A percentile compares a stretch with the other conserved stretches of the same genome.
Evolutionary conservation across 2,888 invertebrate genomes (phyloP).

Genomic region (Notodonta ziczac): DNA sequence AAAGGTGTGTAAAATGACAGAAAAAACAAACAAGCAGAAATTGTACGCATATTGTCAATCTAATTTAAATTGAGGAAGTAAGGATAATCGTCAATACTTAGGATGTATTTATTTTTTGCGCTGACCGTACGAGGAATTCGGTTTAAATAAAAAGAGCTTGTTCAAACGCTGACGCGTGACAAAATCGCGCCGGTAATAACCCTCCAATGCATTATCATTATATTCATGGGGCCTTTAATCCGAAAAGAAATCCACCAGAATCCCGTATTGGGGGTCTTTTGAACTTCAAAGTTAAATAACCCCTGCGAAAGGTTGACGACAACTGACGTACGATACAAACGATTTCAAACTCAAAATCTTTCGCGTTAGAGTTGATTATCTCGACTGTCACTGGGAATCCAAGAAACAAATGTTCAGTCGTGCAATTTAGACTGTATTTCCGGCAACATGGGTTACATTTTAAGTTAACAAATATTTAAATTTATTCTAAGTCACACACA

Average conservation of each 20-base stretch:
- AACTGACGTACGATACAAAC: constrained; percentile 30
- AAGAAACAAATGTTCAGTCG: constrained; percentile 78
- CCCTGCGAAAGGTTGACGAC: constrained; percentile 55
- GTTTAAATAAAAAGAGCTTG: constrained; percentile 45
- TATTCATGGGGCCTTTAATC: constrained; percentile 83
- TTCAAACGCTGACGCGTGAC: constrained; percentile 63
- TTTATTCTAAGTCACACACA: constrained; percentile 65
- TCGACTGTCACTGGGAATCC: constrained; percentile 43
- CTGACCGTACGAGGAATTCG: constrained; percentile 19
- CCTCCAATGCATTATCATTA: constrained; percentile 79
- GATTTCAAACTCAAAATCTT: constrained; percentile 48
- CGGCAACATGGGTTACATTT: constrained; percentile 84
- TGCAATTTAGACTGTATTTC: constrained; percentile 84
- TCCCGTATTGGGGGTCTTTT: constrained; percentile 81
- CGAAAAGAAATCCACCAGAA: constrained; percentile 83
- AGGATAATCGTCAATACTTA: constrained; percentile 9
- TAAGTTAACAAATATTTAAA: constrained; percentile 84
- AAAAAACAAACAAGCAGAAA: not conserved
- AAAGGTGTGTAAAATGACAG: not conserved
- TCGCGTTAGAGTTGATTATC: constrained; percentile 54
- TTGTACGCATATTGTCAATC: not conserved
- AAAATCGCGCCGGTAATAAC: constrained; percentile 67
- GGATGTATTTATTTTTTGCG: constrained; percentile 10
- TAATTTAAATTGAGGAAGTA: constrained; percentile 1
- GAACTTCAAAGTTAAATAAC: constrained; percentile 84